phyloP scores from a whole-genome alignment of 2,888 invertebrate genomes.

The Mimas tiliae region DNA sequence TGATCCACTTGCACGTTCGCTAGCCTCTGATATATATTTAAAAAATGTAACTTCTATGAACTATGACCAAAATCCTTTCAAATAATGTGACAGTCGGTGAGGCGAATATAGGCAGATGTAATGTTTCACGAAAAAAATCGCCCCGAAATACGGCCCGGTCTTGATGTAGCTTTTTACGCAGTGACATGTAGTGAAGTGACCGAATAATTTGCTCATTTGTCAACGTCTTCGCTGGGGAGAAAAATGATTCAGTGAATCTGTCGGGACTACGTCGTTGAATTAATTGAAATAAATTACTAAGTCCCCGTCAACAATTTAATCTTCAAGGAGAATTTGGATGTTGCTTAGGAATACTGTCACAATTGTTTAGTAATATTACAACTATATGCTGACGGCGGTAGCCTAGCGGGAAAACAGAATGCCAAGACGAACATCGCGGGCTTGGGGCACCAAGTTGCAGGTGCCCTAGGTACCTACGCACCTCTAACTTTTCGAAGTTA shows the following conservation, averaged over 20 bases:
- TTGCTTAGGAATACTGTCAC: no score
- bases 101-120: no score
- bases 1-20: no score
- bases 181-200: slow-evolving; percentile 68
- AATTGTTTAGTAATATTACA: slow-evolving; percentile 47
- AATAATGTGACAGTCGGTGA: not conserved
- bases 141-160: not conserved
- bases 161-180: slow-evolving; percentile 31
- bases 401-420: not conserved
- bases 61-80: not conserved
- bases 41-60: no score
- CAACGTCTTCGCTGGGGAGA: slow-evolving; percentile 77
- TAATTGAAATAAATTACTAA: slow-evolving; percentile 80
- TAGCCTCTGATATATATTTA: no score
- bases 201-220: slow-evolving; percentile 79
- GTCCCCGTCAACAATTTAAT: slow-evolving; percentile 67
- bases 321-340: slow-evolving; percentile 58
- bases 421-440: no score
- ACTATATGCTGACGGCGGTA: not conserved
- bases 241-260: slow-evolving; percentile 81
- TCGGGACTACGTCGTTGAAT: slow-evolving; percentile 72
- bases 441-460: no score
- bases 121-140: not conserved
- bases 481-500: no score
- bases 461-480: no score